Evolutionary conservation across 2,888 invertebrate genomes (phyloP), one percentile per base, ranked within the genome.

Genomic region (Octodonta nipae): DNA sequence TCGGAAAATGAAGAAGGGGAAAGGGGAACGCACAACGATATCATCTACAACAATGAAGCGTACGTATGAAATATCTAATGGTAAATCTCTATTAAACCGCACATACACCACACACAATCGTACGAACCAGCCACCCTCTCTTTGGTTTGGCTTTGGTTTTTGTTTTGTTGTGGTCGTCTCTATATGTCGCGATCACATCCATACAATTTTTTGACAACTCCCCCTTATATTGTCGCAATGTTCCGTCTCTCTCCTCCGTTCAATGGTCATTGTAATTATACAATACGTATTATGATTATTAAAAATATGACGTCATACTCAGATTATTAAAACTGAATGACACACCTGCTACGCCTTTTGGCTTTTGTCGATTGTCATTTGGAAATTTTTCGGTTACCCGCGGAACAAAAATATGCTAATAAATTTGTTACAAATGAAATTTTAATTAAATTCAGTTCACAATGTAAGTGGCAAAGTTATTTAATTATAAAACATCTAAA

Each of bases 51-150:
- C 46, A 49, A 47, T 49, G 51, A 48, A 49, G 47, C 45, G 37
- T 42, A 45, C 47, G 42, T 45, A 48, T 45, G 45, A 48, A 46
- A 51, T 50, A 51, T 51, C 51, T 51, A 47, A 49, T 48, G 45
- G 43, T 41, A 48, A 49, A 51, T 51, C 51, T 51, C 50, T 50
- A 50, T 51, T 51, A 47, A 47, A 47, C 41, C 43, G 40, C 42
- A 38, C 45, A 41, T 44, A 45, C 44, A 42, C 41, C 42, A 25
- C n/a, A n/a, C n/a, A n/a, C n/a, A n/a, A n/a, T n/a, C n/a, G n/a
- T n/a, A n/a, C n/a, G n/a, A n/a, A n/a, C n/a, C n/a, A n/a, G n/a
- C n/a, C n/a, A n/a, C 22, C 11, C 22, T 22, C 22, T 22, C 11
- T 22, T 11, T n/a, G 22, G 22, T 22, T 22, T 22, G 10, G 22